Evolutionary conservation across 2,797 vertebrate species (phyloP), one percentile per base, ranked within the genome.

Genomic region (Anas bernieri): DNA sequence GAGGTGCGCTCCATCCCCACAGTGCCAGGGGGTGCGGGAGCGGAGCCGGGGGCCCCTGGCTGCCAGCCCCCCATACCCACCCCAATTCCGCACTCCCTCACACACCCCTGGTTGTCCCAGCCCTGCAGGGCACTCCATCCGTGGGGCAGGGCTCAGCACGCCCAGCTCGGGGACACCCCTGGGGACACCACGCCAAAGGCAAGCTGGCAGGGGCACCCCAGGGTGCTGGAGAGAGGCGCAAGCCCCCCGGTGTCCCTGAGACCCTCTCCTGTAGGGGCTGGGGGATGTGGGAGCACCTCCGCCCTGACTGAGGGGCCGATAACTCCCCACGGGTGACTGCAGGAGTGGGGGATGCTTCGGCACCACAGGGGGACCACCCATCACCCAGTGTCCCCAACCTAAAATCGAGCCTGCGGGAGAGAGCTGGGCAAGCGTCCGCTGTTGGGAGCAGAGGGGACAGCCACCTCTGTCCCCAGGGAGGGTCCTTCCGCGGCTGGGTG

Each of bases 61-160:
- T 63, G 43, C 75, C 82, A 86, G 3, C 12, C 23, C 31, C 26
- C 35, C 23, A 1, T 12, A 11, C 31, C 30, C 12, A 11, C 25
- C 17, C 26, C 72, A 56, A 50, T 43, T 75, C 17, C 0, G 0
- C 12, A 37, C 17, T 28, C 59, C 58, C 33, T 23, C 0, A 1
- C 7, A 9, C 35, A 3, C 39, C 46, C 46, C 3, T 26, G 6
- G 3, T 37, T n/a, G 48, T 26, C 54, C 0, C 0, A 0, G 55
- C 56, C 14, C 25, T 11, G 61, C 20, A 4, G 87, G 39, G 61
- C 73, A 52, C 33, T 82, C 55, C 79, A 12, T 5, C 20, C 9
- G 37, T 0, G 4, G 9, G 30, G 46, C n/a, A 52, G n/a, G 43
- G 31, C 68, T 83, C 1, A 0, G 3, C 26, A 1, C 0, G 0